phyloP scores from a whole-genome alignment of 1,140 invertebrate genomes.

The Lepidurus couesii region DNA sequence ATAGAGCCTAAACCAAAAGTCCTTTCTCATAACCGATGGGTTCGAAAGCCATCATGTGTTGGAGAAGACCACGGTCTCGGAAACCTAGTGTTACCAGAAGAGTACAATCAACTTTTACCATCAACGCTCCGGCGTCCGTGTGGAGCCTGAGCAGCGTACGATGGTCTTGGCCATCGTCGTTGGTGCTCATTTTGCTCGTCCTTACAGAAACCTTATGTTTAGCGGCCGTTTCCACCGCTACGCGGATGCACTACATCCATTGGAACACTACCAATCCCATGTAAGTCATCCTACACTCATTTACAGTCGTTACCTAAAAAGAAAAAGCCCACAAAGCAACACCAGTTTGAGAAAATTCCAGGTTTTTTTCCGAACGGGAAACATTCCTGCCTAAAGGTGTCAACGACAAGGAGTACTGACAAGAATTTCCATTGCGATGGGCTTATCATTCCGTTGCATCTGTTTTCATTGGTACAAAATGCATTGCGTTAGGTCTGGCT shows the following conservation, averaged over 20 bases:
- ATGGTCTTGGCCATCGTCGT: conserved; percentile 33
- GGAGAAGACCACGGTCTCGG: not conserved
- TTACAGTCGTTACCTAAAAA: not conserved
- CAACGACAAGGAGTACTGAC: too few relatives aligned
- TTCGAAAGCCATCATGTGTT: not conserved
- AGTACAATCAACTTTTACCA: not conserved
- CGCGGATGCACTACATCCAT: conserved; percentile 35
- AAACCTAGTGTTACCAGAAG: not conserved
- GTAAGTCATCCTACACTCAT: conserved; percentile 30
- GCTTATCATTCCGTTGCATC: too few relatives aligned
- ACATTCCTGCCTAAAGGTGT: too few relatives aligned
- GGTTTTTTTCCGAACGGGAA: too few relatives aligned
- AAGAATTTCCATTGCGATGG: too few relatives aligned
- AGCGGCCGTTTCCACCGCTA: conserved; percentile 33
- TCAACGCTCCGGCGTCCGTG: not conserved
- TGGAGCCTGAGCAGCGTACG: conserved; percentile 30
- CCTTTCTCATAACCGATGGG: too few relatives aligned
- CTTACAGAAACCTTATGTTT: conserved; percentile 33
- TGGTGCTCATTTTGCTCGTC: conserved; percentile 31
- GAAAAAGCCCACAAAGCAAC: too few relatives aligned
- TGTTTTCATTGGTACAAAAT: too few relatives aligned
- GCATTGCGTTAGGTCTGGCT: too few relatives aligned
- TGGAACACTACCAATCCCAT: conserved; percentile 37
- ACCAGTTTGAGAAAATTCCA: too few relatives aligned
- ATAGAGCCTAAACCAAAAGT: too few relatives aligned